Percentiles rank a stretch among this genome's conserved stretches.
phyloP scores from a whole-genome alignment of 2,888 invertebrate species.

The Catocala nupta region DNA sequence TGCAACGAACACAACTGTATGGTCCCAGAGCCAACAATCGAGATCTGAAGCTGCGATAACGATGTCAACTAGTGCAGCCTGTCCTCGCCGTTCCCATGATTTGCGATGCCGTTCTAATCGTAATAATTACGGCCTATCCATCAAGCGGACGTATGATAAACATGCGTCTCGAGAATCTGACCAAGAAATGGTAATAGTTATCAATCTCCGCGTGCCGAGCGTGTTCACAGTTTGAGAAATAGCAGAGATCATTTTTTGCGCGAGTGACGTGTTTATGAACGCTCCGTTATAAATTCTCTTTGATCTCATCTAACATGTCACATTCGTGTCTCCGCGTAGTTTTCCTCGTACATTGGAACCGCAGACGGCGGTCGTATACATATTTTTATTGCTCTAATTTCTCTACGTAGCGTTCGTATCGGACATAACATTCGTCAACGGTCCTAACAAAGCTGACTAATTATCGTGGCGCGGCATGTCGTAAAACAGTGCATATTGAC shows the following conservation, averaged over 20 bases:
- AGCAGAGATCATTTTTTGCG: slow-evolving; percentile 84
- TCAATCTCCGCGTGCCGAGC: slow-evolving; percentile 65
- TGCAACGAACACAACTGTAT: slow-evolving; percentile 60
- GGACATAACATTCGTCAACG: slow-evolving; percentile 75
- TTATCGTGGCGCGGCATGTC: slow-evolving; percentile 85
- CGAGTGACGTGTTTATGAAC: slow-evolving; percentile 80
- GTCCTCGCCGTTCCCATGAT: slow-evolving; percentile 84
- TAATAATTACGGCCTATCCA: slow-evolving; percentile 85
- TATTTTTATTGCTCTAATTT: slow-evolving; percentile 72
- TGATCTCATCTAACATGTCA: slow-evolving; percentile 79
- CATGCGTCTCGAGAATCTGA: slow-evolving; percentile 67
- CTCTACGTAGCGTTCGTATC: slow-evolving; percentile 61
- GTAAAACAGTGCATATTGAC: slow-evolving; percentile 88
- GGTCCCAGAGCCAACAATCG: slow-evolving; percentile 78
- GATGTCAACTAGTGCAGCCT: slow-evolving; percentile 81
- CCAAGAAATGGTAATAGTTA: slow-evolving; percentile 71
- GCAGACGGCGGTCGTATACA: slow-evolving; percentile 61
- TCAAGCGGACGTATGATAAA: slow-evolving; percentile 82
- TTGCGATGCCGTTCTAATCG: slow-evolving; percentile 84
- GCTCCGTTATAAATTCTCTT: slow-evolving; percentile 77
- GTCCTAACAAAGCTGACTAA: slow-evolving; percentile 87
- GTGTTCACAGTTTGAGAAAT: slow-evolving; percentile 74
- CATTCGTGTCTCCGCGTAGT: slow-evolving; percentile 59
- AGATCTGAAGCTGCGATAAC: slow-evolving; percentile 80
- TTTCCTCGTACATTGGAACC: slow-evolving; percentile 55